Base-by-base conservation (phyloP, 2,888 invertebrate species). In the Lissonota sp. region DNA sequence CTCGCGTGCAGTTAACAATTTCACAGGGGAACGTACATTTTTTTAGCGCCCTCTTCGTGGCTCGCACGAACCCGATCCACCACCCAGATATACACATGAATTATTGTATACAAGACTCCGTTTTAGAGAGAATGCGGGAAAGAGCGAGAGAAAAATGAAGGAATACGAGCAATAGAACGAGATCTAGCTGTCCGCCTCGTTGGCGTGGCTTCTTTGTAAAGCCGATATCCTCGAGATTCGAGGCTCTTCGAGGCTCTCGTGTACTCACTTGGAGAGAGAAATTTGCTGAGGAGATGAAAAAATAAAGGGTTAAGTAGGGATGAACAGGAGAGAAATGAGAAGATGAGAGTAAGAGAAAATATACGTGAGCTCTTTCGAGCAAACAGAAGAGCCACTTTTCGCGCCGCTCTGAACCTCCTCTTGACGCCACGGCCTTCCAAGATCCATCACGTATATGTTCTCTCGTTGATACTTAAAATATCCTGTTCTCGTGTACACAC, bases 371-470 rank as follows among this genome's bases (percentile, higher is more conserved):
- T 86, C 87, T 88, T 89, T 26, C 26, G 86, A 86, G 83, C 86
- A 89, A 89, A 89, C 88, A 89, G 88, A 87, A 85, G 86, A 89
- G 87, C 88, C 87, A 87, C 86, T 88, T 89, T 88, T 88, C 88
- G 89, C 88, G 86, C 86, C 86, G 84, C 85, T 79, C 69, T 26
- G 26, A 26, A 1, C 26, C 67, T 60, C 76, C 49, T 67, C 82
- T 83, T 26, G 26, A 26, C 83, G 88, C 88, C 88, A 83, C 85
- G 88, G 88, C 88, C 87, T 88, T 86, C 86, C 84, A 82, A 85
- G 88, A 89, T 89, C 87, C 88, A 89, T 89, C 89, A 89, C 26
- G 26, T 86, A 82, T 86, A 82, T 83, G 83, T 80, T 78, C 62
- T 83, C 83, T 82, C 74, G 63, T 53, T 53, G 14, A 53, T 12